Conservation (phyloP, 2,888 invertebrate species). For the Drymonia ruficornis region DNA sequence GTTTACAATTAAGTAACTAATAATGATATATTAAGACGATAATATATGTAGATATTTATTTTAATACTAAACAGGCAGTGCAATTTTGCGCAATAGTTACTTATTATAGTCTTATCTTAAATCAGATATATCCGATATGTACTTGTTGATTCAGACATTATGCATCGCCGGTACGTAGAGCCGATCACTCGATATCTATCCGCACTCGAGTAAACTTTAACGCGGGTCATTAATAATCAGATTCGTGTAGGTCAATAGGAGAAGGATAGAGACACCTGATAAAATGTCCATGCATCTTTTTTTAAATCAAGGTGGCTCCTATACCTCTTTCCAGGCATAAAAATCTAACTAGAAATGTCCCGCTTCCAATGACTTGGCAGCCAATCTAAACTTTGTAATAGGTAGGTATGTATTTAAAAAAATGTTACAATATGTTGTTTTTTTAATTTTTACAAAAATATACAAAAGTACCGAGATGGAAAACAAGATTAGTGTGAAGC, state of each 20-base stretch:
- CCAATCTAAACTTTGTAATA: neutral
- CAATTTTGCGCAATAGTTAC: slow-evolving; percentile 71
- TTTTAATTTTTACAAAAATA: slow-evolving; percentile 15
- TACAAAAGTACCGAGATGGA: slow-evolving; percentile 10
- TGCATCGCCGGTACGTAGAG: slow-evolving; percentile 24
- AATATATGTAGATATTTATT: slow-evolving; percentile 43
- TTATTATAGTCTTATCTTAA: slow-evolving; percentile 58
- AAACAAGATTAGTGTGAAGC: slow-evolving; percentile 10
- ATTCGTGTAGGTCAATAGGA: neutral
- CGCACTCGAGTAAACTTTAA: slow-evolving; percentile 10
- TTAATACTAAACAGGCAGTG: slow-evolving; percentile 81
- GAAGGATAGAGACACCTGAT: too few species aligned
- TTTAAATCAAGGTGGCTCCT: neutral
- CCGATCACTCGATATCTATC: slow-evolving; percentile 6
- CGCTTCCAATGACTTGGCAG: neutral
- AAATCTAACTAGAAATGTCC: neutral
- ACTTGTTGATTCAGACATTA: slow-evolving; percentile 50
- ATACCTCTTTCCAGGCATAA: neutral
- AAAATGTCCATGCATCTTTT: too few species aligned
- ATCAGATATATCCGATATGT: slow-evolving; percentile 73
- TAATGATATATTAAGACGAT: slow-evolving; percentile 37
- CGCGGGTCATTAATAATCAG: slow-evolving; percentile 6
- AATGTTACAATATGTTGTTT: slow-evolving; percentile 1
- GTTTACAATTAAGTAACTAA: slow-evolving; percentile 43
- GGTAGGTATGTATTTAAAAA: neutral